Base-by-base conservation (phyloP, 2,113 vertebrate genomes). In the Marcusenius ussheri region DNA sequence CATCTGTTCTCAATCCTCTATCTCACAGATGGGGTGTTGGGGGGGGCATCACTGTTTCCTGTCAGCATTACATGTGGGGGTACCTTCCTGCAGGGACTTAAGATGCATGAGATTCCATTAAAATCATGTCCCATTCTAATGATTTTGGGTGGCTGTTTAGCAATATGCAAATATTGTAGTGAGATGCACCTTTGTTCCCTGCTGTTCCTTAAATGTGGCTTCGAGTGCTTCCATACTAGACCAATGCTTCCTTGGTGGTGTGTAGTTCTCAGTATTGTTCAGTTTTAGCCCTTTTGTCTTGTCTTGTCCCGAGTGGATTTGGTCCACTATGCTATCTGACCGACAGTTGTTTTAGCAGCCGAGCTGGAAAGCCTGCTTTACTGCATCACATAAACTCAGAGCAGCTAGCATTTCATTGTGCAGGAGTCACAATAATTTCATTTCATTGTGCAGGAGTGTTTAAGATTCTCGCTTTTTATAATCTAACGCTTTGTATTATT, bases 31-130 rank as follows among this genome's bases (percentile, higher is more conserved):
- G 74, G 74, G 74, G 35, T 80, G 35, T 80, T 80, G 74, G 74
- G 74, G 70, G 66, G 74, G 35, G 74, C 74, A 80, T 80, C 74
- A 42, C 74, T 80, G 74, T 80, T 80, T 80, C 74, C 74, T 80
- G 74, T 80, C 74, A 80, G 74, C 74, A 42, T 42, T 80, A 80
- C 74, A 80, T 80, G 74, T 80, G 35, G 74, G 74, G 35, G 31
- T 80, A 80, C 74, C 35, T 39, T 42, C 74, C 31, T 80, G 74
- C 74, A 35, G 35, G 35, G 74, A 80, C 74, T 80, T 80, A 80
- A 80, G 74, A 80, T 80, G 74, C 74, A 80, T 80, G 74, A 80
- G 74, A 80, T 42, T 80, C 35, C 35, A 80, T 39, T 80, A 80
- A 80, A 80, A 42, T 80, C 17, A 42, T 80, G 74, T 35, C 74